Base-by-base conservation (phyloP, 2,113 vertebrate genomes). In the Erythrocercus mccallii region DNA sequence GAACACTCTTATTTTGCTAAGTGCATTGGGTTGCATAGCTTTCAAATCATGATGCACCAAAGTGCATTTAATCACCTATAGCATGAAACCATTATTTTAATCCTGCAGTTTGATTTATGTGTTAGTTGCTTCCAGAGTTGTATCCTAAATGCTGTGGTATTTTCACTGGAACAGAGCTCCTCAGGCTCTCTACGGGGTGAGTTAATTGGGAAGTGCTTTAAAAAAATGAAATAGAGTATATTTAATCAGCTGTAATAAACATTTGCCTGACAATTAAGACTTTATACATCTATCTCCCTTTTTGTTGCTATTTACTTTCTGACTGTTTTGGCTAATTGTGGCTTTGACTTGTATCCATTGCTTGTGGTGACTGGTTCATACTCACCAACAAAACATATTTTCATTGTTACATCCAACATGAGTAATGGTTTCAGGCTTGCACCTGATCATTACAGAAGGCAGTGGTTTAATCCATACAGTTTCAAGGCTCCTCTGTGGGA, bases 51-150 rank as follows among this genome's bases (percentile, higher is more conserved):
- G 70, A 58, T 90, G 93, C 85, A 90, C 81, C 38, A 9, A 93
- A 88, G 88, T 95, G 92, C 81, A 40, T 94, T 96, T 94, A 81
- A 88, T 93, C 87, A 93, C 81, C 76, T 93, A 30, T 23, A 77
- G 95, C 94, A 96, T 96, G 94, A 96, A 96, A 92, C 58, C 93
- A 88, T 96, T 83, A 94, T 92, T 94, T 96, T 91, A 95, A 92
- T 86, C 56, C 56, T 77, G 56, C 68, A 86, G 68, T 93, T 96
- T 95, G 94, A 83, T 96, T 90, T 91, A 86, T 84, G 33, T 83
- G 37, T 73, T 88, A 94, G 89, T 85, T 94, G 78, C 87, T 87
- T 95, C 81, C 66, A 85, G 91, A 82, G 71, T 92, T 77, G 35
- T 88, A 64, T 87, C 53, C 84, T 94, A 95, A 94, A 90, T 89